These are phyloP conservation scores for Dinothrombium tinctorium DNA, from an alignment of 1,140 invertebrate genomes.

Conservation along the genomic window DNA sequence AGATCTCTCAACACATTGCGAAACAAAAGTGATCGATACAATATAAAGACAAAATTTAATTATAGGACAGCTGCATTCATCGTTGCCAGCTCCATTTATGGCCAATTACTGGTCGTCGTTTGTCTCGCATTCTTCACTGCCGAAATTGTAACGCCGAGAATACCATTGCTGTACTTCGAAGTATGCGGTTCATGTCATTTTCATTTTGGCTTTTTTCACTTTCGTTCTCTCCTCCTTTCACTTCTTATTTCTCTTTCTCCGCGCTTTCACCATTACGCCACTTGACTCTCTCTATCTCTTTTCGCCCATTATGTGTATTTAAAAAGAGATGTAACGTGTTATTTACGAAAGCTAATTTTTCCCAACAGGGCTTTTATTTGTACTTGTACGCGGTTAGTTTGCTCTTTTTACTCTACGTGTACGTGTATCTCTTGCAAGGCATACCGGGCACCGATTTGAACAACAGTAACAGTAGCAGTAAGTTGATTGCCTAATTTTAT, in stretches of 20 bases:
- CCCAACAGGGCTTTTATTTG: conserved; percentile 72
- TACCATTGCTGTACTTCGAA: conserved; percentile 66
- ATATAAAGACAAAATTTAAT: conserved; percentile 14
- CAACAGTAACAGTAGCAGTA: too few species aligned
- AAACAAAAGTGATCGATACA: too few species aligned
- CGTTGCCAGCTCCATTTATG: conserved; percentile 68
- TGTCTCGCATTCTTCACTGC: conserved; percentile 76
- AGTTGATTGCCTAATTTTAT: too few species aligned
- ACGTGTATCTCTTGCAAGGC: conserved; percentile 81
- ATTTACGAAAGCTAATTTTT: conserved; percentile 4
- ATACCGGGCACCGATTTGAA: conserved; percentile 27
- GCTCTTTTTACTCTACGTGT: conserved; percentile 81
- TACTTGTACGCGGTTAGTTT: conserved; percentile 87
- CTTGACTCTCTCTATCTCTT: neutral
- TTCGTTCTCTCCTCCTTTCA: neutral
- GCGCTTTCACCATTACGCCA: neutral
- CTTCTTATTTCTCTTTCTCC: neutral
- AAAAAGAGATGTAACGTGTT: neutral
- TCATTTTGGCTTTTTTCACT: conserved; percentile 3
- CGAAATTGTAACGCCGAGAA: conserved; percentile 69
- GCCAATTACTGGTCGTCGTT: conserved; percentile 64
- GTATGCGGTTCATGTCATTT: conserved; percentile 21
- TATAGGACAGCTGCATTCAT: conserved; percentile 76
- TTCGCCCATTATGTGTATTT: neutral
- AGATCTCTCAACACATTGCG: too few species aligned